Evolutionary conservation across 2,113 vertebrate species (phyloP).

Genomic region (Lasiurus cinereus): DNA sequence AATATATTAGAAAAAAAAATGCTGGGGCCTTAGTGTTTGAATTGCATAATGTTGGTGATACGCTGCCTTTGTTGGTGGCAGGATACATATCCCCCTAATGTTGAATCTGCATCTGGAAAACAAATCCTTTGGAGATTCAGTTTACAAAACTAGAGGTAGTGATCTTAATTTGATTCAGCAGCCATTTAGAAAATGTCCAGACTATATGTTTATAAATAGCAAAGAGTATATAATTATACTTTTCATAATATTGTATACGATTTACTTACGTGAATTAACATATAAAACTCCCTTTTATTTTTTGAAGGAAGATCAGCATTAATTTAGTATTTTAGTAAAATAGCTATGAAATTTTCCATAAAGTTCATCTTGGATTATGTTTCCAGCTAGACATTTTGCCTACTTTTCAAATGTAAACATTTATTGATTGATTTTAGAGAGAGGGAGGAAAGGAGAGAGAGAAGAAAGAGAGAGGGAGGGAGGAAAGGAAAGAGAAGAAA

Average conservation of each 20-base stretch:
- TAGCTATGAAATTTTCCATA: neutral
- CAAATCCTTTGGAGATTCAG: neutral
- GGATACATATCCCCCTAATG: neutral
- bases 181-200: slow-evolving; percentile 20
- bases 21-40: neutral
- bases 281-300: slow-evolving; percentile 12
- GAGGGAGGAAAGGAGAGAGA: neutral
- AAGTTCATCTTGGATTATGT: neutral
- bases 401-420: slow-evolving; percentile 31
- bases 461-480: neutral
- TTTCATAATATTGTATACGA: slow-evolving; percentile 37
- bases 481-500: neutral
- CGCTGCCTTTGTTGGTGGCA: neutral
- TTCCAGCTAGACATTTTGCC: neutral
- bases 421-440: neutral
- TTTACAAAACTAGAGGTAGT: neutral
- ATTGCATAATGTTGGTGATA: neutral
- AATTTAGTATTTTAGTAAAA: slow-evolving; percentile 43
- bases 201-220: neutral
- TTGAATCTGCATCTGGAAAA: slow-evolving; percentile 31
- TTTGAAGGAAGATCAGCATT: slow-evolving; percentile 8
- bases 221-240: slow-evolving; percentile 38
- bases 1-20: too few relatives aligned
- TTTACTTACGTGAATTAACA: slow-evolving; percentile 37
- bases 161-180: slow-evolving; percentile 32